Evolutionary conservation across 2,888 invertebrate genomes (phyloP).

Genomic region (Esperia sulphurella): DNA sequence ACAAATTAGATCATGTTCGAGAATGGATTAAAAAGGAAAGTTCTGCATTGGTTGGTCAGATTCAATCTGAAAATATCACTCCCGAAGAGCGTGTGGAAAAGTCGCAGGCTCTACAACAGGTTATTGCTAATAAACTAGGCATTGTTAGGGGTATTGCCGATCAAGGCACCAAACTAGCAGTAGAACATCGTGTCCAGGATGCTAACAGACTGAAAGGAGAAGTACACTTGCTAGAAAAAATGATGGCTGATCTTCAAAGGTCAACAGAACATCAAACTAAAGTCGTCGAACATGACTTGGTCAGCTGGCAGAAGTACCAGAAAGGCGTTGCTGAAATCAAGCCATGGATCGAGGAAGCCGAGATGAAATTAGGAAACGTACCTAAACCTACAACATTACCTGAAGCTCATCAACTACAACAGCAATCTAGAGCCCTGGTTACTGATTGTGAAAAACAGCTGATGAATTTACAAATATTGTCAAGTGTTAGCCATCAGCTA

Average conservation of each 20-base stretch:
- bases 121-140: slow-evolving; percentile 87
- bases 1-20: slow-evolving; percentile 86
- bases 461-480: slow-evolving; percentile 85
- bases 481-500: slow-evolving; percentile 86
- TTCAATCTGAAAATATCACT: slow-evolving; percentile 87
- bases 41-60: slow-evolving; percentile 85
- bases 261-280: slow-evolving; percentile 88
- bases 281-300: slow-evolving; percentile 87
- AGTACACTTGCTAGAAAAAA: slow-evolving; percentile 86
- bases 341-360: slow-evolving; percentile 94
- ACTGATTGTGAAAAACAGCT: slow-evolving; percentile 88
- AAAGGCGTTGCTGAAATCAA: slow-evolving; percentile 87
- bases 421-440: slow-evolving; percentile 85
- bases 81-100: slow-evolving; percentile 91
- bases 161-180: slow-evolving; percentile 86
- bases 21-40: slow-evolving; percentile 90
- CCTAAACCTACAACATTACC: slow-evolving; percentile 88
- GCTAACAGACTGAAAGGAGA: slow-evolving; percentile 87
- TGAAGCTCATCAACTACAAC: slow-evolving; percentile 89
- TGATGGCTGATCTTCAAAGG: slow-evolving; percentile 86
- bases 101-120: slow-evolving; percentile 85
- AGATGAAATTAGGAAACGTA: slow-evolving; percentile 86
- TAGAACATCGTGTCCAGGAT: slow-evolving; percentile 84
- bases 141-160: slow-evolving; percentile 85
- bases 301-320: slow-evolving; percentile 92